Evolutionary conservation across 2,888 invertebrate genomes (phyloP), one percentile per base, ranked within the genome.

Genomic region (Rhingia rostrata): DNA sequence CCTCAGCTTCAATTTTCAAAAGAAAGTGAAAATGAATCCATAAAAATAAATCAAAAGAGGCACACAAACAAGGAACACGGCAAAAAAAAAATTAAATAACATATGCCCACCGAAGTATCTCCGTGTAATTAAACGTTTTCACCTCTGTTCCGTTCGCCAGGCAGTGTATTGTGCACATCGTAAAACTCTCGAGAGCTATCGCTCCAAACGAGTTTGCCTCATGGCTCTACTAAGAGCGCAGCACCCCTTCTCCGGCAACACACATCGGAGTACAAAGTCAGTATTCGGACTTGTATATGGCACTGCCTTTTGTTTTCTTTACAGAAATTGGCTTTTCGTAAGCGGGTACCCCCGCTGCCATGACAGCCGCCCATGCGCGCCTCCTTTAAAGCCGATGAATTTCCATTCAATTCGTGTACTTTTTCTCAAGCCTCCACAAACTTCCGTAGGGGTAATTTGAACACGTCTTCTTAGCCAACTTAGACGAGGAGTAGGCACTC

Each of bases 21-120:
- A 84, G 84, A 84, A 84, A 84, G 84, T 84, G 80, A 83, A 80
- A 84, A 66, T 69, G 64, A 75, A 64, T 70, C 66, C 66, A 53
- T 64, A 80, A 84, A 84, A 79, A 67, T 32, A 63, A 67, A 69
- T 74, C 72, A 56, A 81, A 64, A 82, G 64, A 53, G 39, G 53
- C 64, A 70, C 49, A 49, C 49, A 70, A 73, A 66, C 66, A 77
- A 77, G 82, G 73, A 79, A 64, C 43, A 64, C 33, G 64, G 69
- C 63, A 60, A 69, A 79, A 22, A 79, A 22, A 22, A 72, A 83
- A 78, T 82, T 79, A 60, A 74, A 78, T 83, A 83, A 79, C 41
- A 12, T 39, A 45, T 41, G 43, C 43, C 61, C 54, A 82, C 54
- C 53, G 63, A 74, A 61, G 10, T 33, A n/a, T 63, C 12, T 80